Percentiles rank a stretch among this genome's conserved stretches.
Conservation (phyloP, 2,797 vertebrate genomes). For the Intellagama lesueurii region DNA sequence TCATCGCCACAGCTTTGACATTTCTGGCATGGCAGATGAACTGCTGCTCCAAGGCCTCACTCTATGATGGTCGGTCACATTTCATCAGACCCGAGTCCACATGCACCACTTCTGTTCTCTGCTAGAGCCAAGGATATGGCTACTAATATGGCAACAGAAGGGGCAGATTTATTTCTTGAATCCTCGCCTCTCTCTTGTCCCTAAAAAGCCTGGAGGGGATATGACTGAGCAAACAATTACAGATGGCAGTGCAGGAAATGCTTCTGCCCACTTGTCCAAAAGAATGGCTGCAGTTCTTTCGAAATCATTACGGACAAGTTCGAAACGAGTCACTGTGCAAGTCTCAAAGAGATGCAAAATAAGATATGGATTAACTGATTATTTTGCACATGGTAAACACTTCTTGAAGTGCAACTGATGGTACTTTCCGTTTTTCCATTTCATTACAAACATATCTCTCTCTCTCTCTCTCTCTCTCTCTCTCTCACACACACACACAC, state of each 20-base stretch:
- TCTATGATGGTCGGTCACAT: background rate
- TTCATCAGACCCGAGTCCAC: slow-evolving; percentile 4
- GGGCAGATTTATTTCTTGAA: background rate
- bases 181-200: background rate
- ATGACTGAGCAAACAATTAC: background rate
- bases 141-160: background rate
- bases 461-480: background rate
- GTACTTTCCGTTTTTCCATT: background rate
- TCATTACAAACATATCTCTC: too few relatives aligned
- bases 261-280: accelerated
- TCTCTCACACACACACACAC: too few relatives aligned
- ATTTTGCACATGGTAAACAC: background rate
- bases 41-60: background rate
- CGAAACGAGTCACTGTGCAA: background rate
- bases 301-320: background rate
- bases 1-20: background rate
- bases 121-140: background rate
- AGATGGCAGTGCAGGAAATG: background rate
- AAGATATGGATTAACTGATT: background rate
- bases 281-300: background rate
- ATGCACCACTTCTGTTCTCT: background rate
- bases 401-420: background rate
- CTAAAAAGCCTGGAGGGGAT: background rate
- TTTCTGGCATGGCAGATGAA: slow-evolving; percentile 16
- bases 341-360: background rate